Evolutionary conservation across 2,797 vertebrate species (phyloP), one percentile per base, ranked within the genome.

Genomic region (Sebastes alutus): DNA sequence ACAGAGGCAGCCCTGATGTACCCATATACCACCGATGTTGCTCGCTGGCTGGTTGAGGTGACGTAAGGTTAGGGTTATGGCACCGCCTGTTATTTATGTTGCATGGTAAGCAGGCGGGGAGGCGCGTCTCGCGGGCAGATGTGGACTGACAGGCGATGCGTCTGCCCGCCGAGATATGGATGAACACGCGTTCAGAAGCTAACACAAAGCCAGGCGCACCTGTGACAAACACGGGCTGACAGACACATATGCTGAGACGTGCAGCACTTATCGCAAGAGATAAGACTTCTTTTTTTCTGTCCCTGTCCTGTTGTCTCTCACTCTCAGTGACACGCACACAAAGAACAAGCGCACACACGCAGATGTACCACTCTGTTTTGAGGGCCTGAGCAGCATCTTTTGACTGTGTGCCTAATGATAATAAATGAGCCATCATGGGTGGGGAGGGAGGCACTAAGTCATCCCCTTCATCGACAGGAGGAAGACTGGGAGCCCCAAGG

Each of bases 371-470:
- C 89, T 91, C 81, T 46, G 91, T 91, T 91, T 90, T 93, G 81
- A 87, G 88, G 91, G 85, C 82, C 90, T 72, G 90, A 90, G 95
- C 85, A 92, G 89, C 94, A 90, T 95, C 94, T 94, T 94, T 89
- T 91, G 90, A 94, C 94, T 95, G 91, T 91, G 86, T 95, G 90
- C 85, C 80, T 97, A 97, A 97, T 96, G 91, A 96, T 95, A 97
- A 96, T 78, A 94, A 96, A 97, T 96, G 93, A 92, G 89, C 96
- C 95, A 94, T 91, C 95, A 93, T 93, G 92, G 94, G 92, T 86
- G 89, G 86, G 92, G 91, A 93, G 90, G 96, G 94, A 96, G 93
- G 89, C 93, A 96, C 92, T 97, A 96, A 96, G 96, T 95, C 95
- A 95, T 96, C 95, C 87, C 90, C 91, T 95, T 92, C 92, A 95